Evolutionary conservation across 1,140 invertebrate species (phyloP).

Genomic region (Glossosoma conforme): DNA sequence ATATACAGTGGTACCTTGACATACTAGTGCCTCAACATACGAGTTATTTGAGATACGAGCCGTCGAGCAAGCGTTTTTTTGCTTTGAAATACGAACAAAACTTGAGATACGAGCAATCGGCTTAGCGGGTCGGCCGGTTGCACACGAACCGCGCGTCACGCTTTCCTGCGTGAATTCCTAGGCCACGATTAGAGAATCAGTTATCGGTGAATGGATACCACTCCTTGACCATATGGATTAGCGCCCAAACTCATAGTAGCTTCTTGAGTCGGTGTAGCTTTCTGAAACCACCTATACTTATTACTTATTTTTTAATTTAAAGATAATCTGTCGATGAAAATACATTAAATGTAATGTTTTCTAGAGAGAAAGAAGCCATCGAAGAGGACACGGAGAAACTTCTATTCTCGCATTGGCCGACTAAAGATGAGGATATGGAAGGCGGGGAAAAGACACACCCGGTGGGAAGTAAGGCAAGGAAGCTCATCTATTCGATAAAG

Average conservation of each 20-base stretch:
- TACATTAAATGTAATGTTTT: neutral
- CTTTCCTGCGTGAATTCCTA: too few relatives aligned
- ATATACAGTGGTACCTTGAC: too few relatives aligned
- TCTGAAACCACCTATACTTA: neutral
- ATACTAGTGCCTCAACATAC: too few relatives aligned
- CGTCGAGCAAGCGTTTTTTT: too few relatives aligned
- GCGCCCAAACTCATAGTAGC: neutral
- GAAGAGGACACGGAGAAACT: slow-evolving; percentile 32
- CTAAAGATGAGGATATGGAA: slow-evolving; percentile 33
- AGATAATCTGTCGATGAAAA: neutral
- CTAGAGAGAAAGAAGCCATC: neutral
- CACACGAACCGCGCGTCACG: too few relatives aligned
- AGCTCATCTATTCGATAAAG: slow-evolving; percentile 67
- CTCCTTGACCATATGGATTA: too few relatives aligned
- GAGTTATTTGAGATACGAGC: too few relatives aligned
- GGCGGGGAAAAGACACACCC: slow-evolving; percentile 33
- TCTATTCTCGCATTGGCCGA: slow-evolving; percentile 52
- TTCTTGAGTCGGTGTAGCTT: neutral
- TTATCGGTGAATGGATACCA: too few relatives aligned
- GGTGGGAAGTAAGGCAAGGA: slow-evolving; percentile 65
- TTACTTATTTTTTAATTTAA: neutral
- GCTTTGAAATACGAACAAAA: too few relatives aligned
- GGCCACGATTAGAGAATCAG: too few relatives aligned
- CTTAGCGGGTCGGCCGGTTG: too few relatives aligned
- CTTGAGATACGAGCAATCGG: too few relatives aligned